Evolutionary conservation across 2,888 invertebrate genomes (phyloP), one percentile per base, ranked within the genome.

Genomic region (Cataglyphis altisquamis): DNA sequence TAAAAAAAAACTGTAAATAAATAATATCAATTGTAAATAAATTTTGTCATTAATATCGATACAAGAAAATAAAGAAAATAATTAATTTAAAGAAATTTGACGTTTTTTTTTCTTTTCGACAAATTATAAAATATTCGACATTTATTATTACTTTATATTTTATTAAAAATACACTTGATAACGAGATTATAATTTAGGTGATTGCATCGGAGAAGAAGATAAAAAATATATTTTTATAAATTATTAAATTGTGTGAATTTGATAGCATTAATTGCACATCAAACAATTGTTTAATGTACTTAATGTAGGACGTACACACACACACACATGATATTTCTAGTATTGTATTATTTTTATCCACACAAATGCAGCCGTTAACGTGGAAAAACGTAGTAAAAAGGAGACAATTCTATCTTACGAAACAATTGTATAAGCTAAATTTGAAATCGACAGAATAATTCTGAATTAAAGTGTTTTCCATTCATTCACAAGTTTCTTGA

Each of bases 221-320:
- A 12, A 29, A 29, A 25, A 32, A 41, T 29, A 0, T 12, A 36
- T 57, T 45, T 15, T 12, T 32, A 32, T 32, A 32, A 32, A 32
- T 32, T n/a, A 25, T 62, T 73, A 32, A 63, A 74, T 64, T 48
- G 36, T 48, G 36, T 48, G 18, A 36, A 64, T 75, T 25, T 60
- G 15, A 39, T 9, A 21, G 21, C 4, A 15, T 73, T 12, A 41
- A 29, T 2, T 45, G 6, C 55, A 36, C 36, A 25, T 15, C 6
- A 39, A 4, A 57, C 6, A 52, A 10, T 57, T 6, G 18, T 25
- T 70, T 52, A 3, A 36, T 15, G 15, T 48, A 36, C 29, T 70
- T 70, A 70, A 55, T 21, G 5, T 39, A 48, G 18, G 6, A 21
- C 8, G n/a, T 8, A 48, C 21, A 21, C 48, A 45, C 21, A 21